Evolutionary conservation across 2,888 invertebrate species (phyloP), one percentile per base, ranked within the genome.

Genomic region (Orthonevra nobilis): DNA sequence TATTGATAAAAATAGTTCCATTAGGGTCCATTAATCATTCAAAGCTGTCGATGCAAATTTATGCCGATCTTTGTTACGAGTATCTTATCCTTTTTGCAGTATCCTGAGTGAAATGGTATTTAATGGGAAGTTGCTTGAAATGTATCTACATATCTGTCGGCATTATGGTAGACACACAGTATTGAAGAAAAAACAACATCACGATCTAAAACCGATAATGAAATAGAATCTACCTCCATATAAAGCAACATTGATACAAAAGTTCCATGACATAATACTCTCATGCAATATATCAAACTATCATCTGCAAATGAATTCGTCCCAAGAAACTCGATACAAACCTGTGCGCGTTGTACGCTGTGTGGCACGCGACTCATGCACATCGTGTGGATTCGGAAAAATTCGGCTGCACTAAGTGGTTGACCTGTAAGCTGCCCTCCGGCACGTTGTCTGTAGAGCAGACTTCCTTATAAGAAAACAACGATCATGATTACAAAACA

Each of bases 341-440:
- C 73, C 60, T 54, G 61, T 36, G 50, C 61, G 42, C 30, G 23
- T 5, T 23, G 23, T 23, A n/a, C n/a, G 23, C 28, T 56, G 56
- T 56, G 73, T 56, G 79, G 79, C 79, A 79, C 79, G 79, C 79
- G 79, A 73, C 79, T 50, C 50, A 15, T 66, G 58, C 63, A 46
- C 56, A 56, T 72, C 72, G 73, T 61, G 48, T 54, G 40, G 72
- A 61, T 46, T 79, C 79, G 73, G 73, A 3, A 79, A 56, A 63
- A 61, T 61, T 79, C 73, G 79, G 66, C 66, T 79, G 79, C 73
- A 73, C 60, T 79, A 73, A 79, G 73, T 79, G 73, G 66, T 68
- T 79, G 79, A 79, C 73, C 79, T 73, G 72, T 48, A 56, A 61
- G 72, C 32, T 77, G 36, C 77, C 77, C 77, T 64, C 26, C 26